phyloP scores from a whole-genome alignment of 2,888 invertebrate species.

The Phania funesta region DNA sequence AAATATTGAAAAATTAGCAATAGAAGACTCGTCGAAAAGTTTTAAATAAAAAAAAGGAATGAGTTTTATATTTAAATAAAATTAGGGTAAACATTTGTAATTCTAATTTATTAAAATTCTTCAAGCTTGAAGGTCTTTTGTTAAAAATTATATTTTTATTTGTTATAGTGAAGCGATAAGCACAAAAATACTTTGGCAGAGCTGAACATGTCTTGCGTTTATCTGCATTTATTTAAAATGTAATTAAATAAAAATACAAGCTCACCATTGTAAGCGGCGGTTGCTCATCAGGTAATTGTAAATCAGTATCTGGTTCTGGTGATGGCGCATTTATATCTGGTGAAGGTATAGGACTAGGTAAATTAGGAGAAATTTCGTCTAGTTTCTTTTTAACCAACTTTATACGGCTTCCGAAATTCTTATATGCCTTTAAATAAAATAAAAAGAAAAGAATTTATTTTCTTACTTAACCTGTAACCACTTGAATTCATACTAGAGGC shows the following conservation, averaged over 20 bases:
- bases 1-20: too few species aligned
- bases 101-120: too few species aligned
- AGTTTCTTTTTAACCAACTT: conserved; percentile 91
- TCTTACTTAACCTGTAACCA: too few species aligned
- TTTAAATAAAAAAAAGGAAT: too few species aligned
- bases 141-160: too few species aligned
- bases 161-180: too few species aligned
- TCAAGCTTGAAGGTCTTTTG: too few species aligned
- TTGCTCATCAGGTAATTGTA: conserved; percentile 85
- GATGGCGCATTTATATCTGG: conserved; percentile 86
- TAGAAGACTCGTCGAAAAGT: too few species aligned
- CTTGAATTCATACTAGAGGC: too few species aligned
- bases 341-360: conserved; percentile 84
- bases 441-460: not conserved
- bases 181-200: not conserved
- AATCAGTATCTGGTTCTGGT: conserved; percentile 90
- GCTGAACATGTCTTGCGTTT: not conserved
- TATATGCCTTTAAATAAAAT: conserved; percentile 87
- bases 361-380: conserved; percentile 88
- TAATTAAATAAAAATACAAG: not conserved
- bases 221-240: not conserved
- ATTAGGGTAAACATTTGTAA: too few species aligned
- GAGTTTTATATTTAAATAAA: too few species aligned
- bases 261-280: conserved; percentile 73
- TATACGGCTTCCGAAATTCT: conserved; percentile 94